Conservation (phyloP, 2,797 vertebrate species). For the Columba guinea region DNA sequence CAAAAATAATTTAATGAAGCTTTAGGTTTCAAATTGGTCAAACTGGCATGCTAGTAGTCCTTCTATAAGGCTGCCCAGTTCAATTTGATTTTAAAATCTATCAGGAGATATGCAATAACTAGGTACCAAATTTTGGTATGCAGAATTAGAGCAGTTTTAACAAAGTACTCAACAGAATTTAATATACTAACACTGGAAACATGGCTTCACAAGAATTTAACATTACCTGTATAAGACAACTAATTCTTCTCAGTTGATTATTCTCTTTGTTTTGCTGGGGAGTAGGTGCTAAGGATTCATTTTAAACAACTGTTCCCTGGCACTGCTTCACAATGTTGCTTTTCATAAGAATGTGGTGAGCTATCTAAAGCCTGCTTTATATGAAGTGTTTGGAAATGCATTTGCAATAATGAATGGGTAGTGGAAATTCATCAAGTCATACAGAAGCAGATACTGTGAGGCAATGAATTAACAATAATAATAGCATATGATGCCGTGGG, state of each 20-base stretch:
- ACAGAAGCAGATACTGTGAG: constrained; percentile 62
- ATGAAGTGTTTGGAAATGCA: constrained; percentile 47
- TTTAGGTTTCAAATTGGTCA: constrained; percentile 14
- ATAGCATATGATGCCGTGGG: constrained; percentile 7
- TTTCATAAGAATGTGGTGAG: constrained; percentile 51
- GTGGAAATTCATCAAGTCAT: constrained; percentile 69
- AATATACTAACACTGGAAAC: neutral
- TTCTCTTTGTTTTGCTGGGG: constrained; percentile 4
- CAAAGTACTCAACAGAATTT: neutral
- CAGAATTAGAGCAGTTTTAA: neutral
- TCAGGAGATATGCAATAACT: neutral
- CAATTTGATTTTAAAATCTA: neutral
- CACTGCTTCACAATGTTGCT: constrained; percentile 23
- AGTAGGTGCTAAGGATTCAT: constrained; percentile 13
- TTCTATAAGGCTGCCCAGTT: neutral
- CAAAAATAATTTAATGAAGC: neutral
- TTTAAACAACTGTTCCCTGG: neutral
- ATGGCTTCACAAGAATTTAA: neutral
- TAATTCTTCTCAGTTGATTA: neutral
- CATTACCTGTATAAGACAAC: neutral
- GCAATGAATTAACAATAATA: constrained; percentile 69
- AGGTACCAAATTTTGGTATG: neutral
- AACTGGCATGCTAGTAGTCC: neutral
- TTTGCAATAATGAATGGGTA: constrained; percentile 46
- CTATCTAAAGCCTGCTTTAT: constrained; percentile 57